Base-by-base conservation (phyloP, 2,888 invertebrate species). In the Lasioglossum oenotherae region DNA sequence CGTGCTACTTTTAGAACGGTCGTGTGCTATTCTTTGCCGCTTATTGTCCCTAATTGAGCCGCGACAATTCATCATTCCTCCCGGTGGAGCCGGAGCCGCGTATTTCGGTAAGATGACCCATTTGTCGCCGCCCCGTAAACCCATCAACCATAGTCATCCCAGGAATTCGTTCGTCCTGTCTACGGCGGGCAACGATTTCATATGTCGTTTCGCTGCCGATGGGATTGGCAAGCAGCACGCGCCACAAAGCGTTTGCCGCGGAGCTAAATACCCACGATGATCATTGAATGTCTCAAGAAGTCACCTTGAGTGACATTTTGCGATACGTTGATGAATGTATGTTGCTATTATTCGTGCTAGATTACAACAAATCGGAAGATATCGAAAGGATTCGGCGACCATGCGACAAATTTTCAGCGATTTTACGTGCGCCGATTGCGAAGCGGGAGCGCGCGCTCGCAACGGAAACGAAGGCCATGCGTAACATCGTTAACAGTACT, bases 1-100 rank as follows among this genome's bases (percentile, higher is more conserved):
- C 72, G 49, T 64, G 82, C 81, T 83, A 83, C 81, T 83, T 83
- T 83, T 83, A 83, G 82, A 81, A 81, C 75, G 75, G 35, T 57
- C 41, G 60, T 41, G 72, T 31, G 57, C 60, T 81, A 81, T 81
- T 83, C 82, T 75, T 75, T n/a, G 75, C 31, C 71, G n/a, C 60
- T 83, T 81, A 76, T 83, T 76, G 82, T 81, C 75, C 72, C 72
- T 81, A 64, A 83, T 83, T 81, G 81, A 75, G 74, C 35, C 71
- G 72, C 49, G 38, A 60, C 57, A 38, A 12, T 38, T n/a, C 31
- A 31, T 38, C 31, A 23, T 27, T 75, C 67, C n/a, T 16, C 73
- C 38, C 31, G 19, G 46, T 41, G 41, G 16, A 81, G 38, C 19
- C 19, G 49, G 41, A 46, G 69, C 12, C 49, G 75, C 16, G 72